Conservation (phyloP, 2,113 vertebrate species). For the Perognathus longimembris region DNA sequence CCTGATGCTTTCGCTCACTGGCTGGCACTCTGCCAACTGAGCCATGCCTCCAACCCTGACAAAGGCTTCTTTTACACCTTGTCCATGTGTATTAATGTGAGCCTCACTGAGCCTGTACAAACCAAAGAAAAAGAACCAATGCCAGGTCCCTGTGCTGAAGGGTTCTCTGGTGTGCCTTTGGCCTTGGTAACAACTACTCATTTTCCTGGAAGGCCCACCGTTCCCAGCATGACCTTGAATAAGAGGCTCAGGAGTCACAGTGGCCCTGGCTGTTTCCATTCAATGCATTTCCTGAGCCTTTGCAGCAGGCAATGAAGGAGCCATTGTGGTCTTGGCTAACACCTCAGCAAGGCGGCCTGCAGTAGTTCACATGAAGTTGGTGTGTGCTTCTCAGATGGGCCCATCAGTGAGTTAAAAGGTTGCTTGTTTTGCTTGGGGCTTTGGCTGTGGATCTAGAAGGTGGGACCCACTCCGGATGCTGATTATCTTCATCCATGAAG, state of each 20-base stretch:
- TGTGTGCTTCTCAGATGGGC: background rate
- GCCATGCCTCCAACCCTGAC: too few relatives aligned
- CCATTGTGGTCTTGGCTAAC: background rate
- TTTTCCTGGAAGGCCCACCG: background rate
- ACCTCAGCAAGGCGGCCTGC: background rate
- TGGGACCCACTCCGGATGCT: background rate
- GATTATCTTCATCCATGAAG: background rate
- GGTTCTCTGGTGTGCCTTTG: background rate
- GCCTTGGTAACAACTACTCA: background rate
- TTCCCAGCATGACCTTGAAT: background rate
- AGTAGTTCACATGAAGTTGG: background rate
- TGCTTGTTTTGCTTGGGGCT: slow-evolving; percentile 49
- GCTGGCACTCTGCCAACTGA: too few relatives aligned
- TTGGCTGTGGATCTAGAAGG: background rate
- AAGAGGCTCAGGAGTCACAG: background rate
- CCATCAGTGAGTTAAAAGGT: background rate
- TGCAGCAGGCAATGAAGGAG: slow-evolving; percentile 42
- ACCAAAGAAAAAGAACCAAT: background rate
- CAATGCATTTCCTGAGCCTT: background rate
- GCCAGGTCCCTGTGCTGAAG: background rate
- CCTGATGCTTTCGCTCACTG: too few relatives aligned
- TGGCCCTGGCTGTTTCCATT: background rate
- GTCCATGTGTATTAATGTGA: background rate
- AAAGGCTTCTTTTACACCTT: background rate
- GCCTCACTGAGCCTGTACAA: background rate